A percentile compares a stretch with the other conserved stretches of the same genome.
Evolutionary conservation across 2,797 vertebrate species (phyloP).

Genomic region (Microctenopoma lineatum): DNA sequence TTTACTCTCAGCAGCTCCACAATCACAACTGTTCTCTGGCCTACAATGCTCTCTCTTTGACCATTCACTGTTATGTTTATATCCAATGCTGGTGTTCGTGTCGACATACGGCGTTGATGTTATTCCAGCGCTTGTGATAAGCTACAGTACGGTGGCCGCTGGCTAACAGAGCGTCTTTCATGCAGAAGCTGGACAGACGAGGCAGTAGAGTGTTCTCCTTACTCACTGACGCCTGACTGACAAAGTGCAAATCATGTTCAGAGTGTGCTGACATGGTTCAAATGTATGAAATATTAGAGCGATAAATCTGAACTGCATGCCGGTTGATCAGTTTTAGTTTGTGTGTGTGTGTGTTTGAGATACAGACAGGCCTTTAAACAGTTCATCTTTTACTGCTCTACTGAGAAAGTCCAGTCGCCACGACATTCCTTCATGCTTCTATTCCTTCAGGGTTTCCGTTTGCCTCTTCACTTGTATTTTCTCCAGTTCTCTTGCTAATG

Average conservation of each 20-base stretch:
- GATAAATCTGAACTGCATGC: neutral
- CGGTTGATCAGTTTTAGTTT: neutral
- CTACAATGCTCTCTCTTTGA: constrained; percentile 66
- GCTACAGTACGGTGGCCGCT: constrained; percentile 36
- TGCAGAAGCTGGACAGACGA: constrained; percentile 52
- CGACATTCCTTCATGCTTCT: neutral
- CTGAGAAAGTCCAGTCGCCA: neutral
- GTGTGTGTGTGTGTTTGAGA: neutral
- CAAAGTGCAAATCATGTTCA: neutral
- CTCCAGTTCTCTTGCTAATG: neutral
- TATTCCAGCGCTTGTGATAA: constrained; percentile 60
- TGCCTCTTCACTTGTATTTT: neutral
- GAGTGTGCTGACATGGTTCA: neutral
- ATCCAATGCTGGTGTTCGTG: constrained; percentile 38
- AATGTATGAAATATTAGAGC: neutral
- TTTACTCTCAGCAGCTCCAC: constrained; percentile 50
- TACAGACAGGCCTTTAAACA: neutral
- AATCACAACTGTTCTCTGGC: constrained; percentile 52
- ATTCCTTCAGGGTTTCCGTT: constrained; percentile 5
- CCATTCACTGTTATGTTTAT: constrained; percentile 66
- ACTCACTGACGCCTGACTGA: constrained; percentile 36
- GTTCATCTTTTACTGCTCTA: neutral
- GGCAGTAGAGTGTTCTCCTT: constrained; percentile 25
- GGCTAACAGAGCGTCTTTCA: constrained; percentile 68
- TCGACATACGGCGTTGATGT: constrained; percentile 50